A percentile compares a stretch with the other conserved stretches of the same genome.
phyloP scores from a whole-genome alignment of 2,113 vertebrate species.

The Heteronetta atricapilla region DNA sequence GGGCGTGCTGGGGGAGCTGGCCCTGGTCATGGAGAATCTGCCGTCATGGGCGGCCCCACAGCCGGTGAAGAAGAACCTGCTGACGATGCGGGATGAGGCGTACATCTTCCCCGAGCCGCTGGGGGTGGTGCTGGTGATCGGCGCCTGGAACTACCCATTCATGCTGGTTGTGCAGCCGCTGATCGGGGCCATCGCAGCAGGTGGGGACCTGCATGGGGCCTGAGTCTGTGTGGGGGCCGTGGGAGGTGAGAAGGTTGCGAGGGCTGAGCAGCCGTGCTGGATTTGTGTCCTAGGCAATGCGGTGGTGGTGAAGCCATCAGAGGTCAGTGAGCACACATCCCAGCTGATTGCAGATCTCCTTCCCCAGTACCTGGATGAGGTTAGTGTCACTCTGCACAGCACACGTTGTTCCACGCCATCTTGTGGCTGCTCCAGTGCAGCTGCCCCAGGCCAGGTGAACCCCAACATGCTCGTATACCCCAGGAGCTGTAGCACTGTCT shows the following conservation, averaged over 20 bases:
- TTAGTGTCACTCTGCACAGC: constrained; percentile 48
- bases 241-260: neutral
- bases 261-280: accelerated
- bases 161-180: constrained; percentile 82
- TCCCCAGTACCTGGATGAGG: constrained; percentile 91
- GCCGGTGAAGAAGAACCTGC: constrained; percentile 76
- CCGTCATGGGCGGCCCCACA: constrained; percentile 80
- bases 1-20: constrained; percentile 80
- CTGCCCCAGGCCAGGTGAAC: too few species aligned
- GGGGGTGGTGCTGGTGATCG: constrained; percentile 88
- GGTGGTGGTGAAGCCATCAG: constrained; percentile 90
- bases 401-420: too few species aligned
- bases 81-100: constrained; percentile 80
- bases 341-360: constrained; percentile 82
- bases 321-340: constrained; percentile 86
- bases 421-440: too few species aligned
- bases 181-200: constrained; percentile 92
- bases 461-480: too few species aligned
- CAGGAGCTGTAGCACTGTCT: too few species aligned
- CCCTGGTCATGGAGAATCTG: constrained; percentile 75
- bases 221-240: accelerated
- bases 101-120: constrained; percentile 85
- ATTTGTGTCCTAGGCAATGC: constrained; percentile 84
- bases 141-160: constrained; percentile 96
- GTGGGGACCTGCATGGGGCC: constrained; percentile 20